Percentiles rank a stretch among this genome's conserved stretches.
phyloP scores from a whole-genome alignment of 2,113 vertebrate species.

The Microtus ochrogaster region DNA sequence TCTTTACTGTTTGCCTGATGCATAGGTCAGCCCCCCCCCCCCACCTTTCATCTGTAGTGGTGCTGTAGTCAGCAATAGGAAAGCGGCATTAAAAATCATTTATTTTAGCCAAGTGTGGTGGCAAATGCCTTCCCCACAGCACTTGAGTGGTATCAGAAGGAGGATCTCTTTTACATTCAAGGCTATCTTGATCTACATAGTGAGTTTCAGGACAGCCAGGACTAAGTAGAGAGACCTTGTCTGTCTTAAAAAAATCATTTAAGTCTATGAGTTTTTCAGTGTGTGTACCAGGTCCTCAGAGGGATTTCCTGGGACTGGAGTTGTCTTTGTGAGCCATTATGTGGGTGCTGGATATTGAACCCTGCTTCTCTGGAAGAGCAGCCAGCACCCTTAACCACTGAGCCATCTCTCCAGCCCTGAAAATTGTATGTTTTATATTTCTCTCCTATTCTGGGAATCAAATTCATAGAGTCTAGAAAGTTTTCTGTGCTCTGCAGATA shows the following conservation, averaged over 20 bases:
- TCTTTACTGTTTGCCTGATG: conserved; percentile 3
- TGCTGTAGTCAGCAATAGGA: conserved; percentile 40
- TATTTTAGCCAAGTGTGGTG: neutral
- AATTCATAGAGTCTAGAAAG: conserved; percentile 56
- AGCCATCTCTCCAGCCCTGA: neutral
- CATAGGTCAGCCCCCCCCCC: conserved; percentile 37
- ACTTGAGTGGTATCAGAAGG: neutral
- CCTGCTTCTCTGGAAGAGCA: neutral
- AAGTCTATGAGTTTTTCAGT: conserved; percentile 42
- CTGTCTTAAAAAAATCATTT: neutral
- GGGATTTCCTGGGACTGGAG: neutral
- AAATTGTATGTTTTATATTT: conserved; percentile 24
- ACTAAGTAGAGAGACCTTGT: neutral
- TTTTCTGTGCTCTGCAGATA: neutral
- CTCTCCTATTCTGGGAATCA: conserved; percentile 67
- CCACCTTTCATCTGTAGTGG: conserved; percentile 61
- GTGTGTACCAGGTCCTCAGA: neutral
- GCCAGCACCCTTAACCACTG: neutral
- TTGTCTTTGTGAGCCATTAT: neutral
- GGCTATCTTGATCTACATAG: neutral
- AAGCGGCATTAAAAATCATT: neutral
- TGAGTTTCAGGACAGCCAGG: neutral
- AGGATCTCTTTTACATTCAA: neutral
- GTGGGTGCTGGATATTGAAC: neutral
- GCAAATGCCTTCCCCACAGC: neutral